Evolutionary conservation across 2,113 vertebrate species (phyloP).

Genomic region (Chloebia gouldiae): DNA sequence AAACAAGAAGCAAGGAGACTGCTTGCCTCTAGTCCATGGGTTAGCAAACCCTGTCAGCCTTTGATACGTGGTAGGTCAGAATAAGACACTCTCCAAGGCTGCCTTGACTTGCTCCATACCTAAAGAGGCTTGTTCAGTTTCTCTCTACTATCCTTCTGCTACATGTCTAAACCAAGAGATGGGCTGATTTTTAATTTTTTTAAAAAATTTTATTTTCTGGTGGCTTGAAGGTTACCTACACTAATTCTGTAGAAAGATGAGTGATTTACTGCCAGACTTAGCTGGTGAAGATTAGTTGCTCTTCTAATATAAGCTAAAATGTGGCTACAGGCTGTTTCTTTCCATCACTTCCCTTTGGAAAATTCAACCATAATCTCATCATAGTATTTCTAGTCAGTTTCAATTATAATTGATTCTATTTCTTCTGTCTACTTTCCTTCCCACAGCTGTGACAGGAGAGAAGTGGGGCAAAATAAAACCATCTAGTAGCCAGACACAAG

Average conservation of each 20-base stretch:
- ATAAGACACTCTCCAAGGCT: neutral
- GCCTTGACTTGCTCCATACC: neutral
- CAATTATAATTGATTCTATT: neutral
- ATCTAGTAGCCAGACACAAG: neutral
- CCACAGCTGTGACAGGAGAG: neutral
- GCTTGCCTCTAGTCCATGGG: neutral
- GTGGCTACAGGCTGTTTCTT: neutral
- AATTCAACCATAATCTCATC: constrained; percentile 2
- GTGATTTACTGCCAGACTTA: neutral
- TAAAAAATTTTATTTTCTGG: neutral
- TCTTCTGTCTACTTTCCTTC: neutral
- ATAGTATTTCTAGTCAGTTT: neutral
- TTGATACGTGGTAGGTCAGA: neutral
- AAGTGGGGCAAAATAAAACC: neutral
- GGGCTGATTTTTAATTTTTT: neutral
- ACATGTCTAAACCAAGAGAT: neutral
- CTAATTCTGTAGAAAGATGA: constrained; percentile 52
- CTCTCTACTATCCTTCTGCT: neutral
- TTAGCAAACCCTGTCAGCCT: neutral
- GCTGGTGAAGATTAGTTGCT: constrained; percentile 6
- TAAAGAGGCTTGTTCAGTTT: neutral
- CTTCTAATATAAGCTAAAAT: neutral
- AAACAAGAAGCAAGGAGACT: neutral
- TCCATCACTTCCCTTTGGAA: neutral
- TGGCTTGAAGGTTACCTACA: constrained; percentile 45